Evolutionary conservation across 1,140 invertebrate genomes (phyloP), one percentile per base, ranked within the genome.

Genomic region (Dolichoris vasculosae): DNA sequence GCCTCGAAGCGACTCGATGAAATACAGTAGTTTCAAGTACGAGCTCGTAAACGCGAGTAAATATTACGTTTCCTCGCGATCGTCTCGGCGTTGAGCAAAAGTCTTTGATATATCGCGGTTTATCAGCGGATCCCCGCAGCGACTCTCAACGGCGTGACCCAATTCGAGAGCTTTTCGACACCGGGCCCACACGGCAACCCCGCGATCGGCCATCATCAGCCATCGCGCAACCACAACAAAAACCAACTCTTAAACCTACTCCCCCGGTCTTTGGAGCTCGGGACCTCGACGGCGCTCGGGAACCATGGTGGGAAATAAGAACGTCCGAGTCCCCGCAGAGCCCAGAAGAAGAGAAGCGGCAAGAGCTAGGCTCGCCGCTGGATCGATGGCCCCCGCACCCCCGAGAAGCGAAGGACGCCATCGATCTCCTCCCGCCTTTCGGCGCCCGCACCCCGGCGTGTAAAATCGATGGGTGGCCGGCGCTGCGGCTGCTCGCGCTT

Each of bases 391-490:
- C 30, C 40, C 43, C 26, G 55, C 32, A 51, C 76, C 46, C 17
- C 35, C 76, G 17, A 38, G 32, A 32, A 40, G 30, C 46, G n/a
- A 71, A 69, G 43, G 59, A 64, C 78, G 63, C 64, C 43, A 71
- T 81, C 79, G 79, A 69, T 71, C 78, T 38, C 46, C 76, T 55
- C 30, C 38, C 75, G 23, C 35, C 7, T 32, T 23, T 20, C 76
- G 76, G 48, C 35, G 2, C 51, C 48, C 32, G 15, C 17, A 35
- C 30, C 46, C 67, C n/a, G 8, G 8, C 71, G 11, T 30, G 64
- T 0, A 81, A 81, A 81, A 81, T 81, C 79, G 79, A 81, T 81
- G 78, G 43, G 32, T 30, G 71, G 48, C 71, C 71, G 69, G 40
- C 46, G 69, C 48, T 55, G 9, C 81, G 32, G 69, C 69, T 20